Percentiles rank a stretch among this genome's conserved stretches.
phyloP scores from a whole-genome alignment of 1,140 invertebrate genomes.

The Schlechtendalia chinensis region DNA sequence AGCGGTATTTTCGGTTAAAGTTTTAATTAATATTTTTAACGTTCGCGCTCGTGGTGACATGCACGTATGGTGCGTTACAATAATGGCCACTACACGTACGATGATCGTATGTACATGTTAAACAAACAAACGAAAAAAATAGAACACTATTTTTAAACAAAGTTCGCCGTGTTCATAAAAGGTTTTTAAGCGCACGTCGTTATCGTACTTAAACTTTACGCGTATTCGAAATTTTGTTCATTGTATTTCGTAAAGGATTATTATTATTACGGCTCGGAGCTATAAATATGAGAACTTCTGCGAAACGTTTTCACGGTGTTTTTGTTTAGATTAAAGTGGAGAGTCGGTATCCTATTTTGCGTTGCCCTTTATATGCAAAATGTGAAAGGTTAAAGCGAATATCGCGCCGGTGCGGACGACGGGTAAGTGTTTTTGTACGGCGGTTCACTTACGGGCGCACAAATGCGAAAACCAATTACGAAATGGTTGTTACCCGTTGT shows the following conservation, averaged over 20 bases:
- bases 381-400: constrained; percentile 3
- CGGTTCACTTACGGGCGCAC: no score
- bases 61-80: background rate
- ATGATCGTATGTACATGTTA: no score
- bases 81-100: no score
- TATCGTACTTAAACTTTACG: constrained; percentile 3
- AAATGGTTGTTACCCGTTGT: background rate
- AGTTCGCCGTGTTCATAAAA: background rate
- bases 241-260: constrained; percentile 12
- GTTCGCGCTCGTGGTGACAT: background rate
- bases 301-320: background rate
- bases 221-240: background rate
- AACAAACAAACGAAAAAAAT: no score
- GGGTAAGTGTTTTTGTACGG: background rate
- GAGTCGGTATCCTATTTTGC: background rate
- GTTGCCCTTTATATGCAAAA: background rate
- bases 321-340: background rate
- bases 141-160: no score
- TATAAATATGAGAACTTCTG: background rate
- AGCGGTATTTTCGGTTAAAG: background rate
- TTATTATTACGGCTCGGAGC: background rate
- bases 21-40: constrained; percentile 9
- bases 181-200: background rate
- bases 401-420: no score
- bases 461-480: background rate